These are phyloP conservation scores for Cryptoleucopteryx plumbea DNA, from an alignment of 2,113 vertebrate genomes.

Conservation along the genomic window DNA sequence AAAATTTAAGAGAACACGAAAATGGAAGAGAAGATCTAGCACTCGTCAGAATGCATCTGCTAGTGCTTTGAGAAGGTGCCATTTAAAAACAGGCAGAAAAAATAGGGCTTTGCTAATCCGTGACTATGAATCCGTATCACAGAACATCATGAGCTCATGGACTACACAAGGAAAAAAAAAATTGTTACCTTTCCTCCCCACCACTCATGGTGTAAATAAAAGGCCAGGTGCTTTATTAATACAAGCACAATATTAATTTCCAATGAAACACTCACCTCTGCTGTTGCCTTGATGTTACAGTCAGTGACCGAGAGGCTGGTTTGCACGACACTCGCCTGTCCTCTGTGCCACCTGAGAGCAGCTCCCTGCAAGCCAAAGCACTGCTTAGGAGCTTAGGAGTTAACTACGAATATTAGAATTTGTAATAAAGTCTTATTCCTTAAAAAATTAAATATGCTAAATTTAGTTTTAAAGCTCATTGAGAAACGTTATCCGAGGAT, in stretches of 20 bases:
- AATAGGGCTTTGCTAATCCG: neutral
- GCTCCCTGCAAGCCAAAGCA: neutral
- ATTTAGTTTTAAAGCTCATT: neutral
- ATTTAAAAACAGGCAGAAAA: neutral
- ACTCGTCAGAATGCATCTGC: neutral
- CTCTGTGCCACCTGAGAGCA: neutral
- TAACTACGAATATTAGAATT: neutral
- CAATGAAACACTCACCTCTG: neutral
- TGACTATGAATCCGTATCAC: neutral
- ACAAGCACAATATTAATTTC: neutral
- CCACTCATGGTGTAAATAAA: neutral
- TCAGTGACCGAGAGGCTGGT: neutral
- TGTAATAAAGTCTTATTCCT: neutral
- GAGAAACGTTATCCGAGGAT: neutral
- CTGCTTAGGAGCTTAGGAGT: neutral
- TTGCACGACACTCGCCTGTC: neutral
- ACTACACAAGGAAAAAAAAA: neutral
- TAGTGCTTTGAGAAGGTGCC: neutral
- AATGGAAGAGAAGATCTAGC: neutral
- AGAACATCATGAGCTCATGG: neutral
- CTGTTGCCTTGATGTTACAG: neutral
- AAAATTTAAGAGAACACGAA: neutral
- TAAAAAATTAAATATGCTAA: neutral
- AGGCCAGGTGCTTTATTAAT: neutral
- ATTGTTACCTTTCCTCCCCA: neutral